These are phyloP conservation scores for Apis cerana DNA, from an alignment of 1,140 invertebrate species.

Conservation along the genomic window DNA sequence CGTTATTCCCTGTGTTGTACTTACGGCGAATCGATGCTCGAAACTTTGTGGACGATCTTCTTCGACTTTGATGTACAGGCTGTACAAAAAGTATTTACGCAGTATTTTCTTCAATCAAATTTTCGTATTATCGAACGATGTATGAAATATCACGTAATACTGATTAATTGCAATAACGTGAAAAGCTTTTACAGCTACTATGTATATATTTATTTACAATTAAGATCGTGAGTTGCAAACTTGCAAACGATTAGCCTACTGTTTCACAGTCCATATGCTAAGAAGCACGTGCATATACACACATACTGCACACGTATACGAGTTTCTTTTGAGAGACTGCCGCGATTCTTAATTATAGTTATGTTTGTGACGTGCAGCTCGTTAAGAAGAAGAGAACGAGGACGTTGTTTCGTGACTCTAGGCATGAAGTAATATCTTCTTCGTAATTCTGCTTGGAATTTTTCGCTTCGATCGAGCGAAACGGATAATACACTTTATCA, in stretches of 20 bases:
- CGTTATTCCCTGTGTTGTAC: background rate
- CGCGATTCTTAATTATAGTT: background rate
- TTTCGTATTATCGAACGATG: no score
- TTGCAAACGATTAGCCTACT: background rate
- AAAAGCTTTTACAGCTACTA: no score
- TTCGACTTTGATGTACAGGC: background rate
- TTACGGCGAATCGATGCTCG: constrained; percentile 11
- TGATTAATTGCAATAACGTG: no score
- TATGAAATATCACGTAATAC: no score
- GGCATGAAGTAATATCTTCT: background rate
- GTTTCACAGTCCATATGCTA: constrained; percentile 14
- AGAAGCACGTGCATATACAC: background rate
- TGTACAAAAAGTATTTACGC: background rate
- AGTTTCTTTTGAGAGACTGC: background rate
- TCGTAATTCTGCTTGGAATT: background rate
- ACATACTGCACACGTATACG: no score
- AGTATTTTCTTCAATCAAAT: no score
- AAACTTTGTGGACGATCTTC: constrained; percentile 1
- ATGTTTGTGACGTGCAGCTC: background rate
- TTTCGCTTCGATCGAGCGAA: background rate
- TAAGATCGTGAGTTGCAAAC: background rate
- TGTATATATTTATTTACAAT: background rate
- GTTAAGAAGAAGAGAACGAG: background rate
- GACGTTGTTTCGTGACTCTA: background rate
- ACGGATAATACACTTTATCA: background rate